Evolutionary conservation across 1,140 invertebrate species (phyloP).

Genomic region (Drosophila setifemur): DNA sequence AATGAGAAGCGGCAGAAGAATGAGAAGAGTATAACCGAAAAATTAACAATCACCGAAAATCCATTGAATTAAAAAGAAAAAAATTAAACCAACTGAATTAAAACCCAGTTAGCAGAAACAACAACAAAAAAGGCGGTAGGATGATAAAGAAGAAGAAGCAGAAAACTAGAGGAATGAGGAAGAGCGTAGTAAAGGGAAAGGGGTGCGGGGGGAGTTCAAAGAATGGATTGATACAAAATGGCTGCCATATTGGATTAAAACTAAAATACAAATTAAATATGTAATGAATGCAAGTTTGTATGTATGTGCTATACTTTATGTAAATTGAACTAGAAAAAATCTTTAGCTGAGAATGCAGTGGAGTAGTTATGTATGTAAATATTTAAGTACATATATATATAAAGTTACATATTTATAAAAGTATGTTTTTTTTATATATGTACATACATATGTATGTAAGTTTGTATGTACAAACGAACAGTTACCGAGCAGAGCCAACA

Average conservation of each 20-base stretch:
- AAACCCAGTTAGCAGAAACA: conserved; percentile 37
- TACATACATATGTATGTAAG: conserved; percentile 13
- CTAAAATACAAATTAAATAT: conserved; percentile 79
- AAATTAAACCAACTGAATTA: conserved; percentile 72
- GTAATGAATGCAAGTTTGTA: conserved; percentile 32
- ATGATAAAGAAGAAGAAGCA: not conserved
- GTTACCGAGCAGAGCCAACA: conserved; percentile 72
- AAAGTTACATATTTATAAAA: conserved; percentile 23
- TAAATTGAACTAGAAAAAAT: conserved; percentile 33
- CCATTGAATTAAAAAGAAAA: no score
- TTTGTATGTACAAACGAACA: conserved; percentile 51
- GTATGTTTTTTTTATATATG: conserved; percentile 21
- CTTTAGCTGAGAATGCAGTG: conserved; percentile 1
- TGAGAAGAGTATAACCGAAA: conserved; percentile 29
- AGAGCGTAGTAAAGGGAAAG: conserved; percentile 2
- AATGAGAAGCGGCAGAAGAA: conserved; percentile 15
- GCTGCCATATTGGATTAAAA: conserved; percentile 81
- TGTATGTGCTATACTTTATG: conserved; percentile 3
- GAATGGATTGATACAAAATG: conserved; percentile 77
- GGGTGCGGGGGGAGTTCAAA: conserved; percentile 49
- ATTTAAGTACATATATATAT: conserved; percentile 21
- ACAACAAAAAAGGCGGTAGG: conserved; percentile 13
- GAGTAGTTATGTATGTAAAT: conserved; percentile 25
- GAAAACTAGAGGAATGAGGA: conserved; percentile 1
- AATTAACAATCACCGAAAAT: conserved; percentile 38